Conservation (phyloP, 2,113 vertebrate genomes). For the Poecile atricapillus region DNA sequence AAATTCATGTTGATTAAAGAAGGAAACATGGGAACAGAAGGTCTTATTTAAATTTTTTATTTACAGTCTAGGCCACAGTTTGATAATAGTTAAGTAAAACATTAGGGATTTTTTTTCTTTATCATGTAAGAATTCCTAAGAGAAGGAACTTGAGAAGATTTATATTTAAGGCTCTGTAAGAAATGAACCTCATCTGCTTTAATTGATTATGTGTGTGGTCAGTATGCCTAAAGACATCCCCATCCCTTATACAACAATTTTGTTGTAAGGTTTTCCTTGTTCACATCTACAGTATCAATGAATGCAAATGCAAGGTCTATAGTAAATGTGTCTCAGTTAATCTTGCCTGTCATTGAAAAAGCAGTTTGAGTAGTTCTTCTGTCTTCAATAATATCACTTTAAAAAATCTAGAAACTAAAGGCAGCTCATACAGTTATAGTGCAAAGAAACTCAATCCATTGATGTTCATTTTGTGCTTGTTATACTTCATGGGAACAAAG, state of each 20-base stretch:
- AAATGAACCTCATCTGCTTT: not conserved
- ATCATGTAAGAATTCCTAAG: not conserved
- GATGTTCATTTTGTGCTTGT: not conserved
- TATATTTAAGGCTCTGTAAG: not conserved
- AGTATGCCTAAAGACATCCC: not conserved
- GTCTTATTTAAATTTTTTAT: not conserved
- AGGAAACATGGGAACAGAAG: slow-evolving; percentile 12
- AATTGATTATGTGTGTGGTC: not conserved
- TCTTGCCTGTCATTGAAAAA: not conserved
- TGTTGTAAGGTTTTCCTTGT: not conserved
- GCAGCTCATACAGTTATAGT: not conserved
- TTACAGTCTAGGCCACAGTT: not conserved
- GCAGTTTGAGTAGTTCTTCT: not conserved
- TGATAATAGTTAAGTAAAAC: not conserved
- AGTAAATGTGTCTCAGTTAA: not conserved
- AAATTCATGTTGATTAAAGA: not conserved
- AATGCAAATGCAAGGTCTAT: not conserved
- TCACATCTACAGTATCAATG: not conserved
- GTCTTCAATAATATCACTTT: not conserved
- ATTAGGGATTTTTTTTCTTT: not conserved
- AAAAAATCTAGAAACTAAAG: not conserved
- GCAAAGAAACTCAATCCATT: not conserved
- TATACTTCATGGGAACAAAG: not conserved
- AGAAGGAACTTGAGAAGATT: not conserved
- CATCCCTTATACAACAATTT: not conserved